phyloP scores from a whole-genome alignment of 1,140 invertebrate species.

The Heliconius congener region DNA sequence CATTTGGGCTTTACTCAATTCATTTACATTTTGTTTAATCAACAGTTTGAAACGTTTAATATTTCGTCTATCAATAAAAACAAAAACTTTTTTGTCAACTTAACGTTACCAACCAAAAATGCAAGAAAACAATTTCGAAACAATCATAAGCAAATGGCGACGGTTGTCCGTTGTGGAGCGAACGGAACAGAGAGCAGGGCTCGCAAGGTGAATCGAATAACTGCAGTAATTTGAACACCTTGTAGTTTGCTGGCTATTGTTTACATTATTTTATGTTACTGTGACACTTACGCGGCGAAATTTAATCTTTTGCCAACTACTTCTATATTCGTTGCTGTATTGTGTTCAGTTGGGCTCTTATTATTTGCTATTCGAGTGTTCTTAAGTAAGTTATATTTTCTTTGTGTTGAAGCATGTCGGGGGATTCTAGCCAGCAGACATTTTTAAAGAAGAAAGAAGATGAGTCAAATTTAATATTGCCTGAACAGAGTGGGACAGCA shows the following conservation, averaged over 20 bases:
- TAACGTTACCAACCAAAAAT: slow-evolving; percentile 57
- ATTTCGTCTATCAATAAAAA: slow-evolving; percentile 9
- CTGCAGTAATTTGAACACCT: slow-evolving; percentile 37
- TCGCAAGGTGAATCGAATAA: slow-evolving; percentile 56
- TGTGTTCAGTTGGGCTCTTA: background rate
- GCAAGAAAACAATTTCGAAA: slow-evolving; percentile 72
- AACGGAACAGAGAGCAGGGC: slow-evolving; percentile 49
- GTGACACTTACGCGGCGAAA: slow-evolving; percentile 38
- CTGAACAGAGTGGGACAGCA: slow-evolving; percentile 43
- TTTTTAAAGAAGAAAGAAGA: slow-evolving; percentile 62
- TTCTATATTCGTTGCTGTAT: background rate
- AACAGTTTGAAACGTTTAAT: background rate
- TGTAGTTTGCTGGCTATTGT: slow-evolving; percentile 44
- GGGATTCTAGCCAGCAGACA: slow-evolving; percentile 54
- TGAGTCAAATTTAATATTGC: slow-evolving; percentile 49
- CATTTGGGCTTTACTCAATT: background rate
- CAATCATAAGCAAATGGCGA: slow-evolving; percentile 70
- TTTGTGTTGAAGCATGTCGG: slow-evolving; percentile 61
- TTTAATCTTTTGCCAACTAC: slow-evolving; percentile 38
- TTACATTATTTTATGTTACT: slow-evolving; percentile 37
- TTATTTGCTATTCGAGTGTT: background rate
- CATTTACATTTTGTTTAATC: background rate
- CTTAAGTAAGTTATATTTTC: background rate
- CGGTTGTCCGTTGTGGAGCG: slow-evolving; percentile 56
- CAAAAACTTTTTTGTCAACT: slow-evolving; percentile 15